These are phyloP conservation scores for Arnoldichthys spilopterus DNA, from an alignment of 2,797 vertebrate genomes.

Conservation along the genomic window DNA sequence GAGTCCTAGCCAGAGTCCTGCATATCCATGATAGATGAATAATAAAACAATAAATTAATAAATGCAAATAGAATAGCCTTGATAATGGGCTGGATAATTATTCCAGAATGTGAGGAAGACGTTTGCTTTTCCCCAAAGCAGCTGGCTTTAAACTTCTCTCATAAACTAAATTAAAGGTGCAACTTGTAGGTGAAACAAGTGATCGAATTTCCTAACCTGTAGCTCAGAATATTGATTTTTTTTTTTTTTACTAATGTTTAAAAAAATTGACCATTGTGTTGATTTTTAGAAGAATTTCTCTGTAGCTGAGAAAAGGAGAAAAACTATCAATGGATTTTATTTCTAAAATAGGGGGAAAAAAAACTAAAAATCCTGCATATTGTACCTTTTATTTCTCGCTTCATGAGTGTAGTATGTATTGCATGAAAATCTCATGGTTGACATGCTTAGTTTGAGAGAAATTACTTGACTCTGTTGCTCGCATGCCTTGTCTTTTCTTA, in stretches of 20 bases:
- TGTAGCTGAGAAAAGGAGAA: not conserved
- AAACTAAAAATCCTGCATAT: not conserved
- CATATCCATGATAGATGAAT: not conserved
- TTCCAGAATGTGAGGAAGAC: not conserved
- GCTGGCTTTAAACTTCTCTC: not conserved
- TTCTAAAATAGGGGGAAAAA: not conserved
- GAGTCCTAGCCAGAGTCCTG: not conserved
- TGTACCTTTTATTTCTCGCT: not conserved
- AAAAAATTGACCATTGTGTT: not conserved
- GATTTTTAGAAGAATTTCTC: not conserved
- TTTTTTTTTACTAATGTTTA: no score
- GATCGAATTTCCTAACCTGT: not conserved
- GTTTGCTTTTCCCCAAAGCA: not conserved
- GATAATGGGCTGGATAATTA: not conserved
- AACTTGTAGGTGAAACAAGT: not conserved
- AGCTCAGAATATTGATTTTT: not conserved
- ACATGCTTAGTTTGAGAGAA: not conserved
- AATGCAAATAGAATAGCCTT: no score
- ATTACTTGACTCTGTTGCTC: not conserved
- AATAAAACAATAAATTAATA: not conserved
- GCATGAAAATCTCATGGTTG: conserved; percentile 36
- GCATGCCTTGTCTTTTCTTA: conserved; percentile 30
- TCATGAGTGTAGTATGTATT: conserved; percentile 9
- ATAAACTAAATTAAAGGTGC: not conserved
- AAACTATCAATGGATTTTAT: not conserved